Conservation (phyloP, 2,797 vertebrate species). For the Galaxias olidus region DNA sequence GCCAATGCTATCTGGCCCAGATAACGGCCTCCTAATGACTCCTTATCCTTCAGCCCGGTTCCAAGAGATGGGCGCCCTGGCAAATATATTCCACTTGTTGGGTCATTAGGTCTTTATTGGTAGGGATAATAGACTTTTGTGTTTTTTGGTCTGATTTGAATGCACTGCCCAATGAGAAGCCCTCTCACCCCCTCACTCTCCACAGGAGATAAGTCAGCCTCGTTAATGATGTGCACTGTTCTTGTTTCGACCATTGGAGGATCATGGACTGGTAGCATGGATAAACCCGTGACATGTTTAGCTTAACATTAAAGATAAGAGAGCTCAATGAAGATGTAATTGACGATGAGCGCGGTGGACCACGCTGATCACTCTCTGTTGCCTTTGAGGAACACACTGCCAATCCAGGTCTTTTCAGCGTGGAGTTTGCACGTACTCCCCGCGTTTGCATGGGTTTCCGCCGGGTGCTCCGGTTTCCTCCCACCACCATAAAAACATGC, state of each 20-base stretch:
- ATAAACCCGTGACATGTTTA: conserved; percentile 38
- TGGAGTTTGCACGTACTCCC: too few relatives aligned
- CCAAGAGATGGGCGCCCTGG: conserved; percentile 66
- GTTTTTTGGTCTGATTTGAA: conserved; percentile 55
- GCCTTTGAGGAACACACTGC: background rate
- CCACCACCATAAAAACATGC: too few relatives aligned
- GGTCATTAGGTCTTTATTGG: conserved; percentile 75
- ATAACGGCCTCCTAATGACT: conserved; percentile 77
- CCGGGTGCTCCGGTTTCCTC: too few relatives aligned
- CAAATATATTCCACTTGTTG: conserved; percentile 71
- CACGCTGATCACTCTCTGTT: conserved; percentile 1
- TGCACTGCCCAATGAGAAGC: conserved; percentile 37
- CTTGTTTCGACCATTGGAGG: conserved; percentile 25
- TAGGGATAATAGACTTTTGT: conserved; percentile 63
- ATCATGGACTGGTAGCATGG: conserved; percentile 38
- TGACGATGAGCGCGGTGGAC: conserved; percentile 12
- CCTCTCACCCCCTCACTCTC: conserved; percentile 3
- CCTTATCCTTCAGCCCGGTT: conserved; percentile 72
- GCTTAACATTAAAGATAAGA: conserved; percentile 29
- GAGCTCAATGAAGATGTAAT: background rate
- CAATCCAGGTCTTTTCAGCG: too few relatives aligned
- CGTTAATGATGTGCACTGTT: conserved; percentile 31
- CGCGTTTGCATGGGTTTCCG: too few relatives aligned
- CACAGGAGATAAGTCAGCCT: conserved; percentile 44
- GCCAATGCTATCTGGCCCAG: conserved; percentile 78